Conservation (phyloP, 2,888 invertebrate genomes). For the Cheilosia pagana region DNA sequence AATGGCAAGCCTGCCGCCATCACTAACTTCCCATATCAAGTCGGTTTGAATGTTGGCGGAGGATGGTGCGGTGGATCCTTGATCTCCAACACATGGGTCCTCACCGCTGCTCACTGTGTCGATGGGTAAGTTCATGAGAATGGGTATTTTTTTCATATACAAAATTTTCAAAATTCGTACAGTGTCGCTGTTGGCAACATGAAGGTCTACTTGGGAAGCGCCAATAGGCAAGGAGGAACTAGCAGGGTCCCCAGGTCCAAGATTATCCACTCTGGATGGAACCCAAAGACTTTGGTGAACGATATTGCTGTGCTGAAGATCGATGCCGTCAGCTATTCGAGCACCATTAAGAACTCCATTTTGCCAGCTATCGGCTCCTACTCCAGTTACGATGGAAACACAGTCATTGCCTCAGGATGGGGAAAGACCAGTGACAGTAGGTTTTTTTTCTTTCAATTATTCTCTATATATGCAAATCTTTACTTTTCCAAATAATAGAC, state of each 20-base stretch:
- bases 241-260: background rate
- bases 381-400: background rate
- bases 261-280: conserved; percentile 55
- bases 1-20: conserved; percentile 19
- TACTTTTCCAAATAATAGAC: background rate
- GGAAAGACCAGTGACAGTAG: conserved; percentile 35
- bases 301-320: conserved; percentile 69
- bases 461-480: background rate
- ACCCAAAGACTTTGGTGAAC: conserved; percentile 43
- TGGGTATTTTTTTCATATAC: background rate
- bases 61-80: conserved; percentile 28
- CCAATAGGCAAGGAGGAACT: conserved; percentile 2
- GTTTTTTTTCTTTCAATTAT: background rate
- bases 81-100: conserved; percentile 70
- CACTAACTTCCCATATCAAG: conserved; percentile 42
- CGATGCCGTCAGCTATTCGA: conserved; percentile 74
- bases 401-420: conserved; percentile 9
- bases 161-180: background rate
- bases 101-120: conserved; percentile 78
- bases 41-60: conserved; percentile 41
- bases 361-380: conserved; percentile 24
- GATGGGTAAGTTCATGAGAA: conserved; percentile 51
- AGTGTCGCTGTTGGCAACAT: background rate
- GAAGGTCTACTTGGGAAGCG: conserved; percentile 52
- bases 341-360: conserved; percentile 42